These are phyloP conservation scores for Psilanteris sp. DNA, from an alignment of 1,140 invertebrate genomes.

Conservation along the genomic window DNA sequence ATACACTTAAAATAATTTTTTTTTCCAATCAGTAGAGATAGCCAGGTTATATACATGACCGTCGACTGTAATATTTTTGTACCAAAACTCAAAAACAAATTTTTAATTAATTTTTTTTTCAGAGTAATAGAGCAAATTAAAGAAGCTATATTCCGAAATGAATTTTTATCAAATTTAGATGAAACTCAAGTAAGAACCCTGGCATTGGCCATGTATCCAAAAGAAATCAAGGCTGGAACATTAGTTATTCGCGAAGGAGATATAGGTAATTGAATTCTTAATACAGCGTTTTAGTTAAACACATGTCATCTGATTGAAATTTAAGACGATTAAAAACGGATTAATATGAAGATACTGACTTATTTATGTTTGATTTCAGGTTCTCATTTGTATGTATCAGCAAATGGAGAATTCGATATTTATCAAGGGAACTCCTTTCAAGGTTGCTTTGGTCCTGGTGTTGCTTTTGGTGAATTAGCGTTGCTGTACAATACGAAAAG, in stretches of 20 bases:
- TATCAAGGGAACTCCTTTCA: slow-evolving; percentile 87
- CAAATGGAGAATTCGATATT: slow-evolving; percentile 91
- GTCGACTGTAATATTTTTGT: no score
- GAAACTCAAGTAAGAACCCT: slow-evolving; percentile 89
- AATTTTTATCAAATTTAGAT: slow-evolving; percentile 96
- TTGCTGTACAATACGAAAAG: slow-evolving; percentile 95
- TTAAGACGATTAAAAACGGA: no score
- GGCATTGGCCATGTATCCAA: slow-evolving; percentile 94
- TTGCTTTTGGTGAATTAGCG: slow-evolving; percentile 96
- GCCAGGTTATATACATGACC: no score
- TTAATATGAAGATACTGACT: no score
- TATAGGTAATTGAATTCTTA: slow-evolving; percentile 80
- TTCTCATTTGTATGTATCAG: slow-evolving; percentile 89
- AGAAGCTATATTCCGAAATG: slow-evolving; percentile 90
- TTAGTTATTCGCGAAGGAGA: slow-evolving; percentile 94
- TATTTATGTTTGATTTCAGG: slow-evolving; percentile 71
- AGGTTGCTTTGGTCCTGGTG: slow-evolving; percentile 89
- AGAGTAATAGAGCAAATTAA: slow-evolving; percentile 80
- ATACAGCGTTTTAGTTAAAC: no score
- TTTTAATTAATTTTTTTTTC: no score
- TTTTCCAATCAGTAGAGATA: no score
- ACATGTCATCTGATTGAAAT: no score
- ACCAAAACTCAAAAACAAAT: no score
- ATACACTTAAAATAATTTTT: no score
- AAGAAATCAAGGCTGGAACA: slow-evolving; percentile 86